phyloP scores from a whole-genome alignment of 2,113 vertebrate genomes.

The Ornithorhynchus anatinus region DNA sequence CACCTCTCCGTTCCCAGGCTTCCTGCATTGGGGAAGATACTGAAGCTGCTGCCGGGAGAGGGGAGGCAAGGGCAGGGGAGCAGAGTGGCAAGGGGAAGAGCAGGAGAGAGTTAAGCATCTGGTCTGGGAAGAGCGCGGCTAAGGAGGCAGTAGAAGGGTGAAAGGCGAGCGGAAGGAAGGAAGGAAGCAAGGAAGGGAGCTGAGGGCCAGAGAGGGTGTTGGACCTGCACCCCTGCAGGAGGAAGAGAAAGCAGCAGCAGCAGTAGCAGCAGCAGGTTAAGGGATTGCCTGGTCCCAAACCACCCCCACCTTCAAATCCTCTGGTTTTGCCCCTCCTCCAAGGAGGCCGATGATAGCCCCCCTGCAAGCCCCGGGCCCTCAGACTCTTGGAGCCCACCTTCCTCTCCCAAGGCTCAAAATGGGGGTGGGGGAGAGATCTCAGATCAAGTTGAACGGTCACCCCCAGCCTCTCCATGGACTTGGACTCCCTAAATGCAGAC shows the following conservation, averaged over 20 bases:
- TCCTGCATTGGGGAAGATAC: no score
- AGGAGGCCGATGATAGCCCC: not conserved
- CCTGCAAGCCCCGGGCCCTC: not conserved
- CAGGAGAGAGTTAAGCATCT: not conserved
- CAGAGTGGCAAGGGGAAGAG: not conserved
- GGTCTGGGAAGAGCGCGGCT: slow-evolving; percentile 30
- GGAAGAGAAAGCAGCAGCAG: not conserved
- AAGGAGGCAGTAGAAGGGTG: not conserved
- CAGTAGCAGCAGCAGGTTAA: not conserved
- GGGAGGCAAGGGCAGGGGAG: slow-evolving; percentile 1
- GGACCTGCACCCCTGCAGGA: not conserved
- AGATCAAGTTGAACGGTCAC: no score
- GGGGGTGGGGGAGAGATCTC: not conserved
- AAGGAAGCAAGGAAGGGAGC: not conserved
- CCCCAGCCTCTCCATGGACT: no score
- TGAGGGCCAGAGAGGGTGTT: not conserved
- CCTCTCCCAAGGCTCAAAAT: slow-evolving; percentile 1
- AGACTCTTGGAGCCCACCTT: not conserved
- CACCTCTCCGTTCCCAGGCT: no score
- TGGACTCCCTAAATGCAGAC: no score
- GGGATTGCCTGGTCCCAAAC: slow-evolving; percentile 6
- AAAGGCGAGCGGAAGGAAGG: not conserved
- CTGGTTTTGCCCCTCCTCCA: no score
- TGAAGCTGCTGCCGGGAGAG: no score
- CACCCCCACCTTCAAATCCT: not conserved